phyloP scores from a whole-genome alignment of 2,797 vertebrate genomes.

The Anguilla obscura region DNA sequence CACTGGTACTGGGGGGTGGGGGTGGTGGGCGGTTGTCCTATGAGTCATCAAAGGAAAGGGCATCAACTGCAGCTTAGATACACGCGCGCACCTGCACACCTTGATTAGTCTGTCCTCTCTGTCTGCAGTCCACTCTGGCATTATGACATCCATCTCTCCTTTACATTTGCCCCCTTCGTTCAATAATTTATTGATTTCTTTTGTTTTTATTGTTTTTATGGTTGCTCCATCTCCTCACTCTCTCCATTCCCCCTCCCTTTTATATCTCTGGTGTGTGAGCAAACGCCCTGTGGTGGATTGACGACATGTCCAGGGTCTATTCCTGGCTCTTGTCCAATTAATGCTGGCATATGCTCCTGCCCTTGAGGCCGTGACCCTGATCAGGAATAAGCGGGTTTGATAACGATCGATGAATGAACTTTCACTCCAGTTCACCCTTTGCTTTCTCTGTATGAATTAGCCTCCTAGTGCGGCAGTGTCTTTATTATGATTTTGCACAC shows the following conservation, averaged over 20 bases:
- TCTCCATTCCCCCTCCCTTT: not conserved
- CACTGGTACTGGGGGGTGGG: not conserved
- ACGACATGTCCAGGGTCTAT: no score
- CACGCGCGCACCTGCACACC: not conserved
- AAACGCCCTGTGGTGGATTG: no score
- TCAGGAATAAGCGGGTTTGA: no score
- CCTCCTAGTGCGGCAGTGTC: not conserved
- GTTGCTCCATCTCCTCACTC: not conserved
- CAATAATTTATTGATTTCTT: not conserved
- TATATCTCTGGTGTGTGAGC: no score
- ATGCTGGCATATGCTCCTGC: no score
- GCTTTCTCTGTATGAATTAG: not conserved
- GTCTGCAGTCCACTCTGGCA: not conserved
- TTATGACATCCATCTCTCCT: not conserved
- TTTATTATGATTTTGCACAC: no score
- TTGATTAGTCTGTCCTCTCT: not conserved
- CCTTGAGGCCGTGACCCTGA: no score
- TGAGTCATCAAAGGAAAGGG: constrained; percentile 17
- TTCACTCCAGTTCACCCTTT: not conserved
- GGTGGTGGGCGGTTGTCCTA: not conserved
- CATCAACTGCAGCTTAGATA: not conserved
- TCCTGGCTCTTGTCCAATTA: no score
- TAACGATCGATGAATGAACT: not conserved
- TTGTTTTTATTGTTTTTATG: not conserved
- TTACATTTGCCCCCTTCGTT: not conserved